phyloP scores from a whole-genome alignment of 2,797 vertebrate species.

The Acestrorhynchus altus region DNA sequence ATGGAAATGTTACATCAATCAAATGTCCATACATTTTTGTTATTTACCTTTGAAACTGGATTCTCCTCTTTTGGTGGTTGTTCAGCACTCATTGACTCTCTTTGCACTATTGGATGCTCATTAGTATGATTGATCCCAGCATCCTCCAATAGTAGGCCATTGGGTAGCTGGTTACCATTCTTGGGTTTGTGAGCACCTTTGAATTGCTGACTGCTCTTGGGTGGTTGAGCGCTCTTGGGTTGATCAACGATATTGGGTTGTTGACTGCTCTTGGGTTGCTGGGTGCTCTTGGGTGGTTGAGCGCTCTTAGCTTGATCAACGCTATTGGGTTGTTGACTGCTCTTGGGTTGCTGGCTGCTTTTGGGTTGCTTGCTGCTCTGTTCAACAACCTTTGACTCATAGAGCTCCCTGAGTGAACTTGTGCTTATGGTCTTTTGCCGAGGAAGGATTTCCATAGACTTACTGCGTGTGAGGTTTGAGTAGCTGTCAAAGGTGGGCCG shows the following conservation, averaged over 20 bases:
- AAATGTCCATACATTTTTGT: not conserved
- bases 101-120: conserved; percentile 36
- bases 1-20: not conserved
- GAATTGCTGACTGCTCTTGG: not conserved
- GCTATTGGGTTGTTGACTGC: not conserved
- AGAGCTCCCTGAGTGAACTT: conserved; percentile 68
- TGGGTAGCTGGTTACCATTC: conserved; percentile 13
- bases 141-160: conserved; percentile 21
- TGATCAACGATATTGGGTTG: not conserved
- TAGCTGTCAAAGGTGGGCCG: not conserved
- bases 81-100: conserved; percentile 33
- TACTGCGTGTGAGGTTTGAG: conserved; percentile 68
- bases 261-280: not conserved
- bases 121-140: conserved; percentile 29
- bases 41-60: conserved; percentile 65
- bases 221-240: not conserved
- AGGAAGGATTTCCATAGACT: conserved; percentile 72
- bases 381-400: conserved; percentile 71
- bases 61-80: conserved; percentile 43
- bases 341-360: conserved; percentile 37
- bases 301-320: not conserved
- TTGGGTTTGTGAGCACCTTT: not conserved
- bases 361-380: conserved; percentile 13
- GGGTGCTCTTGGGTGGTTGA: not conserved
- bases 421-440: conserved; percentile 57